Conservation (phyloP, 1,140 invertebrate species). For the Mamestra configurata region DNA sequence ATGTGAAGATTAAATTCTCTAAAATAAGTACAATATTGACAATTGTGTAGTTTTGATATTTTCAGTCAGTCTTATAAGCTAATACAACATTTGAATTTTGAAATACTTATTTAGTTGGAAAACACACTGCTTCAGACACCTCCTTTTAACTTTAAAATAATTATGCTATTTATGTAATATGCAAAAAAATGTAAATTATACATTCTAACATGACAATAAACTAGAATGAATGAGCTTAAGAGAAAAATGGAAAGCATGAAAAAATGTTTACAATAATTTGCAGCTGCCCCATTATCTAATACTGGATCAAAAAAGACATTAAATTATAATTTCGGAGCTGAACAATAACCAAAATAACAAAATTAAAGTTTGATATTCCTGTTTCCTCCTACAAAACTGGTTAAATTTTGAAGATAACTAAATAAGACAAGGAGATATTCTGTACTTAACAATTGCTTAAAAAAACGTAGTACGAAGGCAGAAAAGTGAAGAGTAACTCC, state of each 20-base stretch:
- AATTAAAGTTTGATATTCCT: no score
- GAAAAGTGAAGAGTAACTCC: no score
- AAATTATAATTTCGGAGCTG: not conserved
- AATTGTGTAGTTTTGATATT: slow-evolving; percentile 48
- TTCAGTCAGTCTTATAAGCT: slow-evolving; percentile 50
- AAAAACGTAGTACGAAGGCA: no score
- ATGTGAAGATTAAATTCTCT: slow-evolving; percentile 18
- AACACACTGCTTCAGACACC: slow-evolving; percentile 20
- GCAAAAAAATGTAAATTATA: not conserved
- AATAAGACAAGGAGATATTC: no score
- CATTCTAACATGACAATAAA: not conserved
- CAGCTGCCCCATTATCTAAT: no score
- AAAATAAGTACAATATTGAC: slow-evolving; percentile 26
- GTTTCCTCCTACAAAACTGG: no score
- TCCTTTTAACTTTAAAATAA: not conserved
- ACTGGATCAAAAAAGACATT: not conserved
- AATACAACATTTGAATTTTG: slow-evolving; percentile 39
- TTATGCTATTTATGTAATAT: not conserved
- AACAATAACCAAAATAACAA: no score
- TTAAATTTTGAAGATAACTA: no score
- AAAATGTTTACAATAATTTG: no score
- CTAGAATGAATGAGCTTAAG: no score
- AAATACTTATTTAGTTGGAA: slow-evolving; percentile 20
- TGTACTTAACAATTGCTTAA: no score
- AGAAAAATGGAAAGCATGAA: no score